phyloP scores from a whole-genome alignment of 2,888 invertebrate genomes.

The Lasioglossum oenotherae region DNA sequence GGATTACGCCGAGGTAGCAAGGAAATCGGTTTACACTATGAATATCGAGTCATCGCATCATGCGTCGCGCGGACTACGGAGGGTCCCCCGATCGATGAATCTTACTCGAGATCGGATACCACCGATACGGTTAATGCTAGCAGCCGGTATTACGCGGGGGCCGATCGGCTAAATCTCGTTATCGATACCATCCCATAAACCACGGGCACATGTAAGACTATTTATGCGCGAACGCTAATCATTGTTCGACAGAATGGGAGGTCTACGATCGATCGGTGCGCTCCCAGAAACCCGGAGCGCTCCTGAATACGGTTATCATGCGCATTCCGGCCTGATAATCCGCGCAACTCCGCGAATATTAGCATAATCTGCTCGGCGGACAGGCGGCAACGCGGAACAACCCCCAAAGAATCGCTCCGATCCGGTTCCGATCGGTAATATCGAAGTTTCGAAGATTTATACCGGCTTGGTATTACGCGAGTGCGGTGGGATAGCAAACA shows the following conservation, averaged over 20 bases:
- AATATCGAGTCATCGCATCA: neutral
- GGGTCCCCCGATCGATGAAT: neutral
- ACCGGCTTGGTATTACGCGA: slow-evolving; percentile 28
- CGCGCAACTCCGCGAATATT: slow-evolving; percentile 58
- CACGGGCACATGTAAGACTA: neutral
- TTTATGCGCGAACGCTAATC: slow-evolving; percentile 52
- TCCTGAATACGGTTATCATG: slow-evolving; percentile 49
- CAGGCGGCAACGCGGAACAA: slow-evolving; percentile 1
- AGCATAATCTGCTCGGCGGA: slow-evolving; percentile 63
- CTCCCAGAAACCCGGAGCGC: slow-evolving; percentile 20
- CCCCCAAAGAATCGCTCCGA: slow-evolving; percentile 59
- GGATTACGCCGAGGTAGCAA: neutral
- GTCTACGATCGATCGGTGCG: slow-evolving; percentile 45
- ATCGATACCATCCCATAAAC: slow-evolving; percentile 25
- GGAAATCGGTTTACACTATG: neutral
- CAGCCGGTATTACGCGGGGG: slow-evolving; percentile 14
- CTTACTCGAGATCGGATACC: slow-evolving; percentile 1
- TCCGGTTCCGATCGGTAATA: slow-evolving; percentile 51
- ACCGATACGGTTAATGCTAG: neutral
- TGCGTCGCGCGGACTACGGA: neutral
- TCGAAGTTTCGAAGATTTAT: slow-evolving; percentile 28
- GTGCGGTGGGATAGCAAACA: slow-evolving; percentile 45
- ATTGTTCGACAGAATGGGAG: slow-evolving; percentile 52
- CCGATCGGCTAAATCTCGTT: slow-evolving; percentile 34
- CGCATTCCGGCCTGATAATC: slow-evolving; percentile 63